These are phyloP conservation scores for Zoanthus sansibaricus DNA, from an alignment of 92 coral and sea anemone genomes.

Conservation along the genomic window DNA sequence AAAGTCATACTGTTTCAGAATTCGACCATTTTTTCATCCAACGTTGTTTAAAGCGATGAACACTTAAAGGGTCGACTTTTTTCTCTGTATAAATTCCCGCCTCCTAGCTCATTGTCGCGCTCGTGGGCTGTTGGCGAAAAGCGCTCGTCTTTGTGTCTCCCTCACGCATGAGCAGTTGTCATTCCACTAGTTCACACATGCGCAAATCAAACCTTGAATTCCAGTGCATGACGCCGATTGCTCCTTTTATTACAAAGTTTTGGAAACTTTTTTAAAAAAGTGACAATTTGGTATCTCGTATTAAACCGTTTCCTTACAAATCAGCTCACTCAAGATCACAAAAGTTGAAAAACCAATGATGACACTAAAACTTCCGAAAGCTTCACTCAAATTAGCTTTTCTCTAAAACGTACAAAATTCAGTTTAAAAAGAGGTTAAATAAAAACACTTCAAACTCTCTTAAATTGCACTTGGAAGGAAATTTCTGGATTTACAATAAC, in stretches of 20 bases:
- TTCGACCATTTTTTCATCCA: too few species aligned
- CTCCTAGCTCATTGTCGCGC: background rate
- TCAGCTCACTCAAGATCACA: background rate
- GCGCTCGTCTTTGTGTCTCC: conserved; percentile 25
- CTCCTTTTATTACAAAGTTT: conserved; percentile 56
- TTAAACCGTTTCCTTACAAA: background rate
- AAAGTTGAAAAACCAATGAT: background rate
- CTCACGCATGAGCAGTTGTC: conserved; percentile 40
- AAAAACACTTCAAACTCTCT: background rate
- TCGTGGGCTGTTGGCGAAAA: conserved; percentile 34
- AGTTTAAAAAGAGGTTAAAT: background rate
- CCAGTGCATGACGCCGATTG: conserved; percentile 4
- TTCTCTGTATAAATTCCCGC: conserved; percentile 25
- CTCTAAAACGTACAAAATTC: background rate
- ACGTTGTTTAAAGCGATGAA: too few species aligned
- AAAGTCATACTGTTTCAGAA: too few species aligned
- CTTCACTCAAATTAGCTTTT: too few species aligned
- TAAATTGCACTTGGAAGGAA: background rate
- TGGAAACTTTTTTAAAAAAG: conserved; percentile 50
- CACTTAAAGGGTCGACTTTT: background rate
- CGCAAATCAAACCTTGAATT: too few species aligned
- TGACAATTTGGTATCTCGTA: conserved; percentile 26
- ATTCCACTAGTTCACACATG: background rate
- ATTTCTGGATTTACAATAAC: background rate
- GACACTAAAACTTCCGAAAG: background rate